phyloP scores from a whole-genome alignment of 2,888 invertebrate species.

The Epinotia bilunana region DNA sequence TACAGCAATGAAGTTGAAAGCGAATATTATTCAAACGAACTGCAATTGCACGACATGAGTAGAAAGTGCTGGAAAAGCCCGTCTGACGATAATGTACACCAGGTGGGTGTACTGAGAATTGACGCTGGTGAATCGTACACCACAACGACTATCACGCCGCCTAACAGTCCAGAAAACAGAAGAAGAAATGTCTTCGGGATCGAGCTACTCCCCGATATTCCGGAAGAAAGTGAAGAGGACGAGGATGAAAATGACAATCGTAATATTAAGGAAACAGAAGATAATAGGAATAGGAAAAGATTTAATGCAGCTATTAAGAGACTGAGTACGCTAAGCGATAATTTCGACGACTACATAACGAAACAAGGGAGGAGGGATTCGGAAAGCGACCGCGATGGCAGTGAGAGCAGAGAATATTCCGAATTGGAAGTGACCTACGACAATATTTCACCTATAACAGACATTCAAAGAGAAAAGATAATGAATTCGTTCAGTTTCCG shows the following conservation, averaged over 20 bases:
- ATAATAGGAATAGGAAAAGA: constrained; percentile 65
- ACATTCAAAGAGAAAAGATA: constrained; percentile 75
- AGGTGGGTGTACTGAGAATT: constrained; percentile 59
- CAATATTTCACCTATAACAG: constrained; percentile 74
- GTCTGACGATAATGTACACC: constrained; percentile 72
- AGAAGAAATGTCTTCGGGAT: constrained; percentile 79
- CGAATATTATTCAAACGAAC: constrained; percentile 67
- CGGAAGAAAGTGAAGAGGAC: constrained; percentile 79
- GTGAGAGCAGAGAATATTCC: constrained; percentile 65
- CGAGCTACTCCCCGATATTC: constrained; percentile 82
- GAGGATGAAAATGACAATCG: constrained; percentile 48
- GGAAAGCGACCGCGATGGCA: constrained; percentile 58
- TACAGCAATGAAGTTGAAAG: constrained; percentile 68
- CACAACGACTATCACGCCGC: constrained; percentile 71
- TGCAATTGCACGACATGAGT: constrained; percentile 74
- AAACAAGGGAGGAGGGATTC: constrained; percentile 76
- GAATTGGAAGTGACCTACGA: constrained; percentile 77
- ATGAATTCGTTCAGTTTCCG: constrained; percentile 77
- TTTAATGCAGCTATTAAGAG: constrained; percentile 79
- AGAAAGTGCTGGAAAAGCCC: constrained; percentile 80
- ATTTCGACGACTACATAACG: constrained; percentile 77
- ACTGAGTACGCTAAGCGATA: constrained; percentile 80
- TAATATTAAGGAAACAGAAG: constrained; percentile 49
- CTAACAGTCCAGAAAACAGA: constrained; percentile 78
- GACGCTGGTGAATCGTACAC: constrained; percentile 57